Percentiles rank a stretch among this genome's conserved stretches.
Evolutionary conservation across 2,888 invertebrate species (phyloP).

Genomic region (Nemoura dubitans): DNA sequence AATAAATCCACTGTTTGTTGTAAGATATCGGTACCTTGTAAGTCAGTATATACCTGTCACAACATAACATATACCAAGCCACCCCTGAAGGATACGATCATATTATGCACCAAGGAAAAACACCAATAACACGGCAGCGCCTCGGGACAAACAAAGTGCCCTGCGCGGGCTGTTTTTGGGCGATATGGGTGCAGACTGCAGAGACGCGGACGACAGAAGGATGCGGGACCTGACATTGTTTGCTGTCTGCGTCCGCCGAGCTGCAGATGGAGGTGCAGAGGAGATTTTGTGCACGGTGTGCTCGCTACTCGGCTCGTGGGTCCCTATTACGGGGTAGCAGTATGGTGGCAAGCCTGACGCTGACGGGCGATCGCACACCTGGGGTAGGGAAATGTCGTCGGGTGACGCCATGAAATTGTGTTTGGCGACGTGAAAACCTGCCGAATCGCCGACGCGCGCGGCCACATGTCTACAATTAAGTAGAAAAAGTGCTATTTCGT

Average conservation of each 20-base stretch:
- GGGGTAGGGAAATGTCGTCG: no score
- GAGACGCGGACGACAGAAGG: background rate
- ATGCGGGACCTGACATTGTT: background rate
- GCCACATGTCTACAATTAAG: background rate
- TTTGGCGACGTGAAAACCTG: background rate
- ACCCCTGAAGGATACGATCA: background rate
- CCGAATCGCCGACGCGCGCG: background rate
- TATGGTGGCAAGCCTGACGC: background rate
- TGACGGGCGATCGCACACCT: background rate
- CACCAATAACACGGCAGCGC: background rate
- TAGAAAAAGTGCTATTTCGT: background rate
- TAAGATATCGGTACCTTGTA: slow-evolving; percentile 10
- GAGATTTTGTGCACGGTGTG: background rate
- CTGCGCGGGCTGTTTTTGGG: background rate
- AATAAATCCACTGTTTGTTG: slow-evolving; percentile 20
- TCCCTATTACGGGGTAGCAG: background rate
- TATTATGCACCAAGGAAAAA: background rate
- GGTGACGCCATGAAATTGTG: background rate
- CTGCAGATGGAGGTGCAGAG: slow-evolving; percentile 9
- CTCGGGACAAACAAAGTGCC: background rate
- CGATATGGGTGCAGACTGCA: background rate
- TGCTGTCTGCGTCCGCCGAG: background rate
- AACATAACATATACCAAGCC: slow-evolving; percentile 17
- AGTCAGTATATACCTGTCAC: background rate
- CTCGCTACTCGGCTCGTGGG: no score